Percentiles rank a stretch among this genome's conserved stretches.
Evolutionary conservation across 2,888 invertebrate genomes (phyloP).

Genomic region (Marronus borbonicus): DNA sequence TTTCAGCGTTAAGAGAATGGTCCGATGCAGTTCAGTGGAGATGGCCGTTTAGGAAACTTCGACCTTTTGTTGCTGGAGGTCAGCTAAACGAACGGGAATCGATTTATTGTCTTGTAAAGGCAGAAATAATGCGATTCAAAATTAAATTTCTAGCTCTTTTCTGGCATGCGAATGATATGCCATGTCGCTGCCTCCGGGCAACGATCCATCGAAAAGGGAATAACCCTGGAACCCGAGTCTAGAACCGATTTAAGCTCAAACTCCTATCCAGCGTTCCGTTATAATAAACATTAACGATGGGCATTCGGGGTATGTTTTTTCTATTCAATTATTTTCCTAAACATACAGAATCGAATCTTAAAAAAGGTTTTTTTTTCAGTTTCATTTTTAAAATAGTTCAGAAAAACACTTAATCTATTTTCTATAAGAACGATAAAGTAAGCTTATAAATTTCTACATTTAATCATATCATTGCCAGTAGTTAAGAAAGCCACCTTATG

Average conservation of each 20-base stretch:
- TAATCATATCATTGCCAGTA: too few relatives aligned
- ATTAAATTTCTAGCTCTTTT: slow-evolving; percentile 66
- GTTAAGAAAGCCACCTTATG: too few relatives aligned
- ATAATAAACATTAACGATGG: slow-evolving; percentile 35
- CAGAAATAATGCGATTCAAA: slow-evolving; percentile 68
- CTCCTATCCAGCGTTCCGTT: slow-evolving; percentile 31
- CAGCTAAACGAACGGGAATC: slow-evolving; percentile 58
- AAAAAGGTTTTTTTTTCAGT: too few relatives aligned
- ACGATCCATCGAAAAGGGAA: slow-evolving; percentile 32
- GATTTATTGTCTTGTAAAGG: slow-evolving; percentile 67
- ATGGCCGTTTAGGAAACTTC: slow-evolving; percentile 34
- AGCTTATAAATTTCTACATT: too few relatives aligned
- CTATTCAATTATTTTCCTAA: slow-evolving; percentile 9
- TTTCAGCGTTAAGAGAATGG: slow-evolving; percentile 28
- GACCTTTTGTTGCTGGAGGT: slow-evolving; percentile 45
- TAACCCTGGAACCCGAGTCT: neutral
- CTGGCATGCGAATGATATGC: slow-evolving; percentile 65
- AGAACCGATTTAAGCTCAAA: slow-evolving; percentile 25
- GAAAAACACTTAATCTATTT: too few relatives aligned
- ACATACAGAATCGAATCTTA: neutral
- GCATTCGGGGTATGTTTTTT: neutral
- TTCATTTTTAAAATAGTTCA: too few relatives aligned
- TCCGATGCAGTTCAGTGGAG: slow-evolving; percentile 43
- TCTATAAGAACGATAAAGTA: too few relatives aligned
- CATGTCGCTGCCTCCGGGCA: slow-evolving; percentile 59